Evolutionary conservation across 2,797 vertebrate species (phyloP), one percentile per base, ranked within the genome.

Genomic region (Orestias chungarensis): DNA sequence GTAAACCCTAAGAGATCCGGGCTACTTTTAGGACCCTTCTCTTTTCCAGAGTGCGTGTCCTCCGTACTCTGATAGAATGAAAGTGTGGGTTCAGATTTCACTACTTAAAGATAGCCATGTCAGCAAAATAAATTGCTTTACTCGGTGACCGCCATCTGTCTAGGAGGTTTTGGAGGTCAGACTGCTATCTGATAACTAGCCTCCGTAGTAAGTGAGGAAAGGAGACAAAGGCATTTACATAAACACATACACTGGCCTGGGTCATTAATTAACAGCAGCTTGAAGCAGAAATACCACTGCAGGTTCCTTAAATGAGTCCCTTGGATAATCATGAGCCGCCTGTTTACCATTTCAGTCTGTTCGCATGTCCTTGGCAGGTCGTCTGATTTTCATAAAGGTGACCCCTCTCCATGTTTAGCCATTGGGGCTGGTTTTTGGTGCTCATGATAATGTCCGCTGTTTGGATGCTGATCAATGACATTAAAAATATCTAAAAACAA

Each of bases 191-290:
- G 67, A 87, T 80, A 78, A 84, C 74, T 38, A 17, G 66, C 54
- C 61, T 23, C 52, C 38, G 75, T 14, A 74, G 74, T 64, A 74
- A 80, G 80, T 65, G 27, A 72, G 71, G 59, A 69, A 33, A 33
- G 23, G 54, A 70, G 64, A 73, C 68, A 77, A 76, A 75, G 83
- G 71, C 43, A 85, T 70, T 73, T 61, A 80, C 82, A 76, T 57
- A 65, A 64, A 68, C 44, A 75, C 64, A 78, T 50, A 77, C 75
- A 68, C 62, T 71, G 14, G 74, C 47, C 68, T 75, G 54, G 71
- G 76, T 86, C 69, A 80, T 79, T 80, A 86, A 88, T 86, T 87
- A 86, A 82, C 86, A 72, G 43, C 54, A 23, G 44, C 74, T 79
- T 11, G 20, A 55, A 40, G 67, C 31, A 69, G 40, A 55, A 69